A percentile compares a stretch with the other conserved stretches of the same genome.
Evolutionary conservation across 2,113 vertebrate species (phyloP).

Genomic region (Psophia crepitans): DNA sequence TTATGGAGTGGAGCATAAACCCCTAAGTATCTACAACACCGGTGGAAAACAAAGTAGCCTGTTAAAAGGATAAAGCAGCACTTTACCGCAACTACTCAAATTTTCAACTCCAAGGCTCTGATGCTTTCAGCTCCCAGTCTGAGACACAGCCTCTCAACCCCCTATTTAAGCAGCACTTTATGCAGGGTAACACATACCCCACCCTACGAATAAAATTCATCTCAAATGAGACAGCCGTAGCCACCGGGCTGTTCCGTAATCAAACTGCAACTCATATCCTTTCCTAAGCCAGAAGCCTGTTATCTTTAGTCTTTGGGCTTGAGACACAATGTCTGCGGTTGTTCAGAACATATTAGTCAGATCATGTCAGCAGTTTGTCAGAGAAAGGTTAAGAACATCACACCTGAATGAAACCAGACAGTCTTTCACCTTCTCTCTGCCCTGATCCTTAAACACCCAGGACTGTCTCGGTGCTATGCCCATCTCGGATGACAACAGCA

Average conservation of each 20-base stretch:
- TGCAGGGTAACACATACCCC: not conserved
- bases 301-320: not conserved
- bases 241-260: not conserved
- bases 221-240: not conserved
- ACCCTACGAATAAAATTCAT: not conserved
- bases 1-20: constrained; percentile 21
- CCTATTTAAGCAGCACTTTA: not conserved
- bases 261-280: not conserved
- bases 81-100: not conserved
- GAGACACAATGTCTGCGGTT: constrained; percentile 34
- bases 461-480: not conserved
- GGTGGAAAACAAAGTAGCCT: constrained; percentile 13
- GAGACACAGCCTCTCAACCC: not conserved
- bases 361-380: constrained; percentile 62
- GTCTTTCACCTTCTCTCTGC: constrained; percentile 28
- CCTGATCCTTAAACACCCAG: not conserved
- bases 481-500: not conserved
- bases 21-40: not conserved
- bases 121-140: not conserved
- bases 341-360: constrained; percentile 55
- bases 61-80: constrained; percentile 4
- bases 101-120: not conserved
- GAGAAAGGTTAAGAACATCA: constrained; percentile 48
- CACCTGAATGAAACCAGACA: constrained; percentile 57
- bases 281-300: not conserved